phyloP scores from a whole-genome alignment of 92 coral and sea anemone genomes.

The Palythoa grandiflora region DNA sequence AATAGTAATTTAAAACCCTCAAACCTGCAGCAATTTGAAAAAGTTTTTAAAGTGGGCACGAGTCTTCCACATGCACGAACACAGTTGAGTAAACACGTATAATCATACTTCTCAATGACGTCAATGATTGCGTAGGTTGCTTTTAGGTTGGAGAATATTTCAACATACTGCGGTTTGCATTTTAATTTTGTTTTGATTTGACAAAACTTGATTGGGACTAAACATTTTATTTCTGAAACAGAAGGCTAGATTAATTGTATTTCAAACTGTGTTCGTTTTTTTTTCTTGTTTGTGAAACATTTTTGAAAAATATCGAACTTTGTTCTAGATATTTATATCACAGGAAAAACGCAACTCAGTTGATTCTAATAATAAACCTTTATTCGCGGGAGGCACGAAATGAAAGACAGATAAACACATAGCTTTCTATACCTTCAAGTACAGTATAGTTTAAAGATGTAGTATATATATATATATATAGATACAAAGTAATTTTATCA shows the following conservation, averaged over 20 bases:
- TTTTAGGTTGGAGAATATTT: background rate
- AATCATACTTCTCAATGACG: background rate
- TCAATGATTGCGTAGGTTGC: conserved; percentile 3
- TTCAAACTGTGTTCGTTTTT: too few relatives aligned
- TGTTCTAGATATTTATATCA: too few relatives aligned
- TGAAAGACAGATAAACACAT: too few relatives aligned
- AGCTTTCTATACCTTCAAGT: too few relatives aligned
- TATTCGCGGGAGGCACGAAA: too few relatives aligned
- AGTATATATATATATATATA: background rate
- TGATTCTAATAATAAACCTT: too few relatives aligned
- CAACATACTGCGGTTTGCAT: background rate
- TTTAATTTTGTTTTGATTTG: background rate
- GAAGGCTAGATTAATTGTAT: too few relatives aligned
- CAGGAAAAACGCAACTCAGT: too few relatives aligned
- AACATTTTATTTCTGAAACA: background rate
- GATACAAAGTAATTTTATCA: background rate
- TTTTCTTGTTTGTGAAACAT: too few relatives aligned
- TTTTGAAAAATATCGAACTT: too few relatives aligned
- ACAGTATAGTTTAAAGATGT: too few relatives aligned
- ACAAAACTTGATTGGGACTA: background rate
- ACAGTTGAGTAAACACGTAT: background rate
- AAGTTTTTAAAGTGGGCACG: background rate
- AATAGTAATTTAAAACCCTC: background rate
- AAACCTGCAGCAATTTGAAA: background rate
- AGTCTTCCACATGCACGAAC: background rate